Conservation (phyloP, 1,140 invertebrate species). For the Camponotus vicinus region DNA sequence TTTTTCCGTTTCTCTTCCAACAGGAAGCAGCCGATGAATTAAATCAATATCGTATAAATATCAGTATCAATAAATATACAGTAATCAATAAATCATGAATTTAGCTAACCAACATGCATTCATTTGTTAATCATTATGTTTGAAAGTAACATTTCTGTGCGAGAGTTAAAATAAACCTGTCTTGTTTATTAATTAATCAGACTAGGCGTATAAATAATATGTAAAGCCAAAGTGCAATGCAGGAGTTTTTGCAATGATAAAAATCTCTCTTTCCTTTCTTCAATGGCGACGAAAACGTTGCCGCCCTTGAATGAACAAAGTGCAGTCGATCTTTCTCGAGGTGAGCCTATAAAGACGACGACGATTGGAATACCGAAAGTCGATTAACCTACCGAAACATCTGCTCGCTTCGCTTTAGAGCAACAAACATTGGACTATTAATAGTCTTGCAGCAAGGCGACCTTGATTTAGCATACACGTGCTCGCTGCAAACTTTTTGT, state of each 20-base stretch:
- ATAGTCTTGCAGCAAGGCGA: constrained; percentile 40
- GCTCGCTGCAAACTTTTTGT: constrained; percentile 20
- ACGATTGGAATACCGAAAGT: constrained; percentile 37
- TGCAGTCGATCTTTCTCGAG: not conserved
- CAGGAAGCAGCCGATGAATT: not conserved
- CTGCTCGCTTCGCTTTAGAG: constrained; percentile 31
- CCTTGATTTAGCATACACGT: constrained; percentile 46
- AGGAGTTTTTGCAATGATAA: not conserved
- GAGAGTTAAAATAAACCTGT: constrained; percentile 25
- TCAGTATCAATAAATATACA: not conserved
- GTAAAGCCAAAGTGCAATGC: not conserved
- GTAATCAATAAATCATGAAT: too few relatives aligned
- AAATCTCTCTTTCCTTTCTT: not conserved
- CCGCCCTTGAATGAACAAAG: constrained; percentile 44
- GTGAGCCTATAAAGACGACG: constrained; percentile 20
- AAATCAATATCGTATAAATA: not conserved
- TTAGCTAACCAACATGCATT: not conserved
- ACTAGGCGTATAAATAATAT: not conserved
- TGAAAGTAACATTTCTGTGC: not conserved
- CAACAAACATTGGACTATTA: constrained; percentile 53
- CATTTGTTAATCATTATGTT: not conserved
- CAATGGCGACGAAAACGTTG: not conserved
- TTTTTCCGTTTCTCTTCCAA: not conserved
- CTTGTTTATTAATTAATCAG: constrained; percentile 13
- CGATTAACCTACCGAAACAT: constrained; percentile 56